These are phyloP conservation scores for Mungos mungo DNA, from an alignment of 2,113 vertebrate genomes.

Conservation along the genomic window DNA sequence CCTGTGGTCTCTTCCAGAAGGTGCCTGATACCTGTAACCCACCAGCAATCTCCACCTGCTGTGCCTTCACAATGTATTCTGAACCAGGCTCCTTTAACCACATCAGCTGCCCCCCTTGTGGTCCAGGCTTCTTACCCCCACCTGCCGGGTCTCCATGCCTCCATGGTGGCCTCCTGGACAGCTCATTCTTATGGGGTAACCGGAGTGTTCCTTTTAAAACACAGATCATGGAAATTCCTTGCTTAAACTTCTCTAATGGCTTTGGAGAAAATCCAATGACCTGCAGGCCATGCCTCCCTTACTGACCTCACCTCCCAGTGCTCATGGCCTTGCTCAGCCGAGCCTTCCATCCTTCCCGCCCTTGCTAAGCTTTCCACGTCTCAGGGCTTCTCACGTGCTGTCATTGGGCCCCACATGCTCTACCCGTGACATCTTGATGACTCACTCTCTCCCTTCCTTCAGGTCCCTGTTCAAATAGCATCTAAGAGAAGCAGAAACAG, in stretches of 20 bases:
- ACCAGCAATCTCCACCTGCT: not conserved
- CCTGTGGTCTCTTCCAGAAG: not conserved
- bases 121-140: no score
- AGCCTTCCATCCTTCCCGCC: not conserved
- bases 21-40: not conserved
- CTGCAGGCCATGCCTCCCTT: rapidly evolving
- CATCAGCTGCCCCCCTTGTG: rapidly evolving
- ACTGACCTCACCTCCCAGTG: no score
- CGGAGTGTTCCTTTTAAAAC: not conserved
- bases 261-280: not conserved
- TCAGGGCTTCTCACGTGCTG: no score
- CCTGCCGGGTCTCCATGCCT: not conserved
- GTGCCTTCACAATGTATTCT: not conserved
- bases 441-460: not conserved
- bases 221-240: not conserved
- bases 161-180: not conserved
- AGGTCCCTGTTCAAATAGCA: not conserved
- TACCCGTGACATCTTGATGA: not conserved
- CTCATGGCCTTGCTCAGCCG: rapidly evolving
- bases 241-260: not conserved
- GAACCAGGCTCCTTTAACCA: not conserved
- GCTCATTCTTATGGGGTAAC: not conserved
- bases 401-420: not conserved
- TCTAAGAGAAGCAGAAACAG: not conserved
- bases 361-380: rapidly evolving